Conservation (phyloP, 2,888 invertebrate genomes). For the Apamea monoglypha region DNA sequence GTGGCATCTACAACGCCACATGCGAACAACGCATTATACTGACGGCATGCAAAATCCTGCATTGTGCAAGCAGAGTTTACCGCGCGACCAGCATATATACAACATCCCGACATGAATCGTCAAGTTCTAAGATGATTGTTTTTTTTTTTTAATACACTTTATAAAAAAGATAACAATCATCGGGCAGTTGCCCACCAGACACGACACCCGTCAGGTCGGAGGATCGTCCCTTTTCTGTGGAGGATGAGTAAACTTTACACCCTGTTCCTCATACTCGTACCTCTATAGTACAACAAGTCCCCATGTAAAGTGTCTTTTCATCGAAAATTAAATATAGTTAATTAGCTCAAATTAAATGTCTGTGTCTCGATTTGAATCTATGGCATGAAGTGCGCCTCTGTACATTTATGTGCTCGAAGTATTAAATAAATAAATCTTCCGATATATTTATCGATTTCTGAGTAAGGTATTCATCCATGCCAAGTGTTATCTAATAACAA, state of each 20-base stretch:
- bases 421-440: background rate
- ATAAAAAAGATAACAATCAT: too few relatives aligned
- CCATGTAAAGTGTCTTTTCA: background rate
- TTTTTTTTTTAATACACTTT: too few relatives aligned
- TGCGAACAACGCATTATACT: background rate
- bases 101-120: background rate
- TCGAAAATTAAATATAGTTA: background rate
- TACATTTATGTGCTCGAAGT: background rate
- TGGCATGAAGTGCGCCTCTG: background rate
- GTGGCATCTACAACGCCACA: background rate
- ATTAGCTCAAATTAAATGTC: background rate
- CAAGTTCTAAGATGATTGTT: too few relatives aligned
- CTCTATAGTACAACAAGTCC: too few relatives aligned
- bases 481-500: background rate
- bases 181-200: too few relatives aligned
- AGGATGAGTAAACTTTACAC: too few relatives aligned
- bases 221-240: too few relatives aligned
- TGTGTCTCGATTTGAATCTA: background rate
- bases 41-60: background rate
- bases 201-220: too few relatives aligned
- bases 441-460: background rate
- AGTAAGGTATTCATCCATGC: background rate
- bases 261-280: too few relatives aligned
- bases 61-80: background rate
- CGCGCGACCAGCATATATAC: background rate